Base-by-base conservation (phyloP, 2,113 vertebrate species). In the Gallinago paraguaiae region DNA sequence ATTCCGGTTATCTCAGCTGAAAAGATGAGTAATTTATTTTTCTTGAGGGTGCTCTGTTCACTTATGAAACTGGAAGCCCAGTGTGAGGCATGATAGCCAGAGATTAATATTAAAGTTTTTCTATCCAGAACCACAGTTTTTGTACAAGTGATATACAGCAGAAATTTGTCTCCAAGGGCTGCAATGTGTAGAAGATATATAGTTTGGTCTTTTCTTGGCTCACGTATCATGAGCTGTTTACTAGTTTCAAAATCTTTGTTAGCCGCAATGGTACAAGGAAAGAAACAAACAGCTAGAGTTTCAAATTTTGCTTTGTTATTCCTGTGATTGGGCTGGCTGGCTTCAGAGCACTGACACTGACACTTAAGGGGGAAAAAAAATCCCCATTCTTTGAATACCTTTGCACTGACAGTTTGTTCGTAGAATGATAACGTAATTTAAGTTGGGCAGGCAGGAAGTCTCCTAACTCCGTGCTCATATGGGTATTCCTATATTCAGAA, bases 381-480 rank as follows among this genome's bases (percentile, higher is more conserved):
- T 11, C 8, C 15, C 14, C 39, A 16, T 54, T 76, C 28, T 41
- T 59, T 27, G 31, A 63, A 50, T 31, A 67, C 9, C 5, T 60
- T 70, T 57, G 11, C 17, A 69, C 69, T 53, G 31, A 19, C 13
- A 9, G 30, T 31, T 51, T 48, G 3, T 24, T 39, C 17, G 13
- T 64, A 30, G 45, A 76, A 19, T 11, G 6, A 46, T 31, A 41
- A 37, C 27, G n/a, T 13, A 17, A 12, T 15, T n/a, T 8, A 17
- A 59, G 28, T 1, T 17, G 43, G 11, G 28, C 41, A 19, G 19
- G 43, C 35, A 22, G 69, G 41, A 88, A 23, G 31, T 15, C 25
- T 39, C 6, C 13, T n/a, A 41, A 0, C 39, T 20, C 30, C 30
- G 1, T 5, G 56, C 22, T 39, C 6, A 2, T 45, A 4, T 4